Percentiles rank a stretch among this genome's conserved stretches.
Evolutionary conservation across 2,888 invertebrate species (phyloP).

Genomic region (Ophraella communa): DNA sequence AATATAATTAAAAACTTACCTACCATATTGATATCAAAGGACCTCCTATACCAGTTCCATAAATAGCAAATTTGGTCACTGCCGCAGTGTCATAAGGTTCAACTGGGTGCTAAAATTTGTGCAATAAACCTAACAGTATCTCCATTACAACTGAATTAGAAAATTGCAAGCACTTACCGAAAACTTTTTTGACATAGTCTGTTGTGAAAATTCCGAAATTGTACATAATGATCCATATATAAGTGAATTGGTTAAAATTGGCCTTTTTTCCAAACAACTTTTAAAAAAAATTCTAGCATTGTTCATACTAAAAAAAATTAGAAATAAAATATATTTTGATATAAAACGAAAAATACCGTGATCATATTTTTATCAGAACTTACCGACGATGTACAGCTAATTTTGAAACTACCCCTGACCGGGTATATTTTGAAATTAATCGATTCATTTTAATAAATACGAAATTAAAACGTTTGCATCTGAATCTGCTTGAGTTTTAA

Average conservation of each 20-base stretch:
- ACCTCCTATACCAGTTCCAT: slow-evolving; percentile 68
- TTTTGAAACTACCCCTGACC: background rate
- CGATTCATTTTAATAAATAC: background rate
- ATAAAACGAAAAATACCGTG: no score
- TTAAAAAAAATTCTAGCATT: slow-evolving; percentile 41
- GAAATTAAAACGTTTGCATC: slow-evolving; percentile 4
- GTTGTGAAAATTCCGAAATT: slow-evolving; percentile 82
- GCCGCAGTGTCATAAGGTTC: slow-evolving; percentile 62
- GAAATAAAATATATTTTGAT: background rate
- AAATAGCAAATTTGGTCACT: slow-evolving; percentile 66
- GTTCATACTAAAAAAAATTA: slow-evolving; percentile 45
- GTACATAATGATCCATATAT: slow-evolving; percentile 81
- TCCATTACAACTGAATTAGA: no score
- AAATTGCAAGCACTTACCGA: slow-evolving; percentile 63
- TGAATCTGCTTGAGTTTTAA: slow-evolving; percentile 12
- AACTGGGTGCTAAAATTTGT: slow-evolving; percentile 49
- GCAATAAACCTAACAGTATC: no score
- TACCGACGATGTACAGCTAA: background rate
- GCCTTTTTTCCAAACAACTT: slow-evolving; percentile 60
- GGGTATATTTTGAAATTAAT: background rate
- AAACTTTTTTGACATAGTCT: slow-evolving; percentile 71
- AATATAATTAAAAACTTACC: no score
- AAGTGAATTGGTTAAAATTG: slow-evolving; percentile 62
- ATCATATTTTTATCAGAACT: background rate
- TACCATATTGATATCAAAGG: slow-evolving; percentile 70